Base-by-base conservation (phyloP, 2,113 vertebrate genomes). In the Psilopogon haemacephalus region DNA sequence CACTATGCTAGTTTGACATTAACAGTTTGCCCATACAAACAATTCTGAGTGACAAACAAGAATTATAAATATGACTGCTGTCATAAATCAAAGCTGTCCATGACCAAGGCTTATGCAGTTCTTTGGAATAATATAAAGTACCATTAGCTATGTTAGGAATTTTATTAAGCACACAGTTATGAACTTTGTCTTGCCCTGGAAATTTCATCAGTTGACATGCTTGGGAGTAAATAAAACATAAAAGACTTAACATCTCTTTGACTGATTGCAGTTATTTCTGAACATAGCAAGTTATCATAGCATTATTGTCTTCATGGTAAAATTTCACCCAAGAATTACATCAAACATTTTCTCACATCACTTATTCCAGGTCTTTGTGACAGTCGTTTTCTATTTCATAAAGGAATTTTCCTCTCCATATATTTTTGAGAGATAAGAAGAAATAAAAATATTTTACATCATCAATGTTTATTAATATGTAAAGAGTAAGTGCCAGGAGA, bases 1-100 rank as follows among this genome's bases (percentile, higher is more conserved):
- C 95, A 97, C 90, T 94, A 89, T 96, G 95, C 62, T 94, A 81
- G 90, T 94, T 87, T 93, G 96, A 95, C 95, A 95, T 95, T 96
- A 96, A 94, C 83, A 77, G 80, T 95, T 95, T 92, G 84, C 88
- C 79, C 91, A 95, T 95, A 92, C 76, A 97, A 96, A 97, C 92
- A 93, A 85, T 90, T 90, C 73, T 40, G 33, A 94, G 94, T 94
- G 19, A 89, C 93, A 95, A 97, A 96, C 86, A 95, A 92, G 91
- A 54, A 63, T 68, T 84, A 89, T 95, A 95, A 96, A 93, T 92
- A 94, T 86, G 88, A 82, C 44, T 87, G 48, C 75, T 92, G 50
- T 67, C 88, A 90, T 94, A 94, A 96, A 97, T 97, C 88, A 94
- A 87, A 95, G 62, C 64, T 68, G 68, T 78, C 83, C 74, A 58